Conservation (phyloP, 2,888 invertebrate species). For the Drosophila mulleri region DNA sequence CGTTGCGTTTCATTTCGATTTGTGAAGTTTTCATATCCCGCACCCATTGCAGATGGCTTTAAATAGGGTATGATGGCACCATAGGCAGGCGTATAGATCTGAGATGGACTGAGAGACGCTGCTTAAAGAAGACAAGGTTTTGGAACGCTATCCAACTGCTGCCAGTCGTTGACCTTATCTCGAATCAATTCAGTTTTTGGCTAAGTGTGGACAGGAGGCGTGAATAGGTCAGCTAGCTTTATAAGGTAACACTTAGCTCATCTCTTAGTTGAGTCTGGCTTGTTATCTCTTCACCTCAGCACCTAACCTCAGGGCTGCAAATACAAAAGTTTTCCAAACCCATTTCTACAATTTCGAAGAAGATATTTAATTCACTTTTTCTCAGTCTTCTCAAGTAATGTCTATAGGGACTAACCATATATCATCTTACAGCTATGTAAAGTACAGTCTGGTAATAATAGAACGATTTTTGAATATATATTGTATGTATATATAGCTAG, state of each 20-base stretch:
- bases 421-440: too few relatives aligned
- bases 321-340: not conserved
- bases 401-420: too few relatives aligned
- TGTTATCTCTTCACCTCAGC: not conserved
- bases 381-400: not conserved
- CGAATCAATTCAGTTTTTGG: not conserved
- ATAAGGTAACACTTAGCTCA: not conserved
- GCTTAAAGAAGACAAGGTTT: not conserved
- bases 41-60: not conserved
- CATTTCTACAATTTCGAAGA: not conserved
- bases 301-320: too few relatives aligned
- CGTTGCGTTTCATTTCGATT: constrained; percentile 13
- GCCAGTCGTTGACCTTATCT: too few relatives aligned
- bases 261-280: not conserved
- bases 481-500: too few relatives aligned
- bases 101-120: too few relatives aligned
- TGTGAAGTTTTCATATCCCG: constrained; percentile 4
- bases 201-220: not conserved
- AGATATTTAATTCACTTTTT: not conserved
- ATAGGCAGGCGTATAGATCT: not conserved
- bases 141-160: not conserved
- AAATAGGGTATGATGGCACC: not conserved
- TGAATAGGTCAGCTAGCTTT: not conserved
- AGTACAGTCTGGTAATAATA: too few relatives aligned
- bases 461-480: too few relatives aligned